Evolutionary conservation across 1,140 invertebrate species (phyloP).

Genomic region (Elysia chlorotica): DNA sequence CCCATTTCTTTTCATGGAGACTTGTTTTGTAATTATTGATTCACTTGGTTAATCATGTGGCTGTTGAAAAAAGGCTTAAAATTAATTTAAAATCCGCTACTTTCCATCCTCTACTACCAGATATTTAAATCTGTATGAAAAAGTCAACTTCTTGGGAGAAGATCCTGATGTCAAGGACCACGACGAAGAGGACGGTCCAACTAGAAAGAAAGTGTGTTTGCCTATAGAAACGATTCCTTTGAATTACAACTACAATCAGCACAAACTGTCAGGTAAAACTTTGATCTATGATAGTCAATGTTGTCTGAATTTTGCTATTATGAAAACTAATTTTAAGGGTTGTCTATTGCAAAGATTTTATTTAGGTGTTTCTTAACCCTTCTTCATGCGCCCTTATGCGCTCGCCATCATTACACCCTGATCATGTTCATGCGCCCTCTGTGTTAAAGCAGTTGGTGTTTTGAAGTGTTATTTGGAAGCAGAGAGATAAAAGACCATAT

Average conservation of each 20-base stretch:
- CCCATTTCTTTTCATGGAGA: neutral
- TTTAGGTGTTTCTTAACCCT: no score
- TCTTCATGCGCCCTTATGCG: no score
- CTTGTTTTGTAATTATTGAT: neutral
- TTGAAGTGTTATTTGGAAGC: no score
- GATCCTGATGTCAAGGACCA: slow-evolving; percentile 67
- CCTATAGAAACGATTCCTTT: slow-evolving; percentile 69
- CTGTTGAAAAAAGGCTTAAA: neutral
- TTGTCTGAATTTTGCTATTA: neutral
- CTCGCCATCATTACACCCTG: no score
- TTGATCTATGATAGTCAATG: no score
- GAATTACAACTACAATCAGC: slow-evolving; percentile 82
- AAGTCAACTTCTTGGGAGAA: slow-evolving; percentile 82
- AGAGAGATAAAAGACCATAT: no score
- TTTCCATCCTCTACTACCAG: slow-evolving; percentile 64
- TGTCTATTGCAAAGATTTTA: no score
- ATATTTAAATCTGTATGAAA: slow-evolving; percentile 82
- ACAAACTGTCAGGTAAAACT: slow-evolving; percentile 78
- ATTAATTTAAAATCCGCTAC: neutral
- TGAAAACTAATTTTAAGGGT: no score
- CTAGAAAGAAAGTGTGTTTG: slow-evolving; percentile 45
- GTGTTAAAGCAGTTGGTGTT: no score
- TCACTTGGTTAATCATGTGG: neutral
- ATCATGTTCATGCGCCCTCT: no score
- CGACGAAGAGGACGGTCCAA: slow-evolving; percentile 74